Percentiles rank a stretch among this genome's conserved stretches.
phyloP scores from a whole-genome alignment of 2,797 vertebrate genomes.

The Myiothlypis chrysogaster region DNA sequence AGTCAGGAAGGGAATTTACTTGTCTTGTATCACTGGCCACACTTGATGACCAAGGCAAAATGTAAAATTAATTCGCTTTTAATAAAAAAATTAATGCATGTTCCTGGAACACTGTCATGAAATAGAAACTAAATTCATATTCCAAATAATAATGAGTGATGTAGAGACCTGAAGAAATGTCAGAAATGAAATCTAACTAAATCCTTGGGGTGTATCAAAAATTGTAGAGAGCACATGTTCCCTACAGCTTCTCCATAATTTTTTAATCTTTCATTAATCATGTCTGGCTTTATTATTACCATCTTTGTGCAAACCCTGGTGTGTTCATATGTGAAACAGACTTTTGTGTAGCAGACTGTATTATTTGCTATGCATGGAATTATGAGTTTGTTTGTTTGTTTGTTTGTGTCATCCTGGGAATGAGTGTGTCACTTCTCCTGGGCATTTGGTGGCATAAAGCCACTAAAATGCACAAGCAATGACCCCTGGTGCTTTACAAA shows the following conservation, averaged over 20 bases:
- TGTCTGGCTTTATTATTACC: not conserved
- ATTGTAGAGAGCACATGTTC: not conserved
- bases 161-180: not conserved
- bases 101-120: not conserved
- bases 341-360: not conserved
- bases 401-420: not conserved
- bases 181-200: not conserved
- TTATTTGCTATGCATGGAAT: not conserved
- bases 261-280: not conserved
- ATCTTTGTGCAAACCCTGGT: not conserved
- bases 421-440: not conserved
- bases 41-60: not conserved
- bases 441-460: not conserved
- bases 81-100: not conserved
- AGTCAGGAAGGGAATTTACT: not conserved
- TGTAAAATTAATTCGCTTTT: not conserved
- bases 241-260: not conserved
- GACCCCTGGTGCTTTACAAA: conserved; percentile 10
- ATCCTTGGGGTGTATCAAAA: not conserved
- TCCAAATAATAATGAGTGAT: not conserved
- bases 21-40: not conserved
- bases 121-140: not conserved
- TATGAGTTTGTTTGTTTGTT: not conserved
- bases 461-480: not conserved
- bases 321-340: not conserved